These are phyloP conservation scores for Cydia fagiglandana DNA, from an alignment of 1,140 invertebrate species.

Conservation along the genomic window DNA sequence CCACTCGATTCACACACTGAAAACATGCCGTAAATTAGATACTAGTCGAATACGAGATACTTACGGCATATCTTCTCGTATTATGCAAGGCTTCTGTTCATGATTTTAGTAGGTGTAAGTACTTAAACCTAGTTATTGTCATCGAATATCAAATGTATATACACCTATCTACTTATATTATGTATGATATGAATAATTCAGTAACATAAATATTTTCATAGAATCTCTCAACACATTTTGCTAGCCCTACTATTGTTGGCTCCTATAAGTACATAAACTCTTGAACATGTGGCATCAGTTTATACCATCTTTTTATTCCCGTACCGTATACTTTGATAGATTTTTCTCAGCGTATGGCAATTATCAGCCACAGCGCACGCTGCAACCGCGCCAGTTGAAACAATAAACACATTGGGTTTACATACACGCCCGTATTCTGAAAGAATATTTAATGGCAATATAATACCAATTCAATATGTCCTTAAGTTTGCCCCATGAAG, in stretches of 20 bases:
- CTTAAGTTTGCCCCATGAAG: too few relatives aligned
- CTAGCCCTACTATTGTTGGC: background rate
- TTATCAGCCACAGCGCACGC: slow-evolving; percentile 34
- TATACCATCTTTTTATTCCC: slow-evolving; percentile 26
- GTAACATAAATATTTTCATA: background rate
- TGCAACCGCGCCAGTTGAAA: slow-evolving; percentile 43
- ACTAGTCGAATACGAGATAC: background rate
- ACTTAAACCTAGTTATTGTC: background rate
- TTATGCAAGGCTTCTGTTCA: background rate
- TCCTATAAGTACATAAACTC: background rate
- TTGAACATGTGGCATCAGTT: slow-evolving; percentile 23
- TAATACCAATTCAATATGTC: background rate
- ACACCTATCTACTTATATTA: too few relatives aligned
- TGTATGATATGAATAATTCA: background rate
- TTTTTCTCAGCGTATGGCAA: slow-evolving; percentile 29
- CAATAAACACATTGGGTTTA: slow-evolving; percentile 44
- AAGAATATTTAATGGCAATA: background rate
- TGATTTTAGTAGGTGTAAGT: too few relatives aligned
- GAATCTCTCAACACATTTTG: background rate
- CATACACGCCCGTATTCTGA: background rate
- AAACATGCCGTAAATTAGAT: slow-evolving; percentile 8
- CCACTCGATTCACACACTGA: slow-evolving; percentile 7
- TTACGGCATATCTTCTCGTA: background rate
- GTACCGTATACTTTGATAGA: slow-evolving; percentile 4
- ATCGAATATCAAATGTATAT: background rate